Conservation (phyloP, 2,888 invertebrate species). For the Drosophila meridionalis region DNA sequence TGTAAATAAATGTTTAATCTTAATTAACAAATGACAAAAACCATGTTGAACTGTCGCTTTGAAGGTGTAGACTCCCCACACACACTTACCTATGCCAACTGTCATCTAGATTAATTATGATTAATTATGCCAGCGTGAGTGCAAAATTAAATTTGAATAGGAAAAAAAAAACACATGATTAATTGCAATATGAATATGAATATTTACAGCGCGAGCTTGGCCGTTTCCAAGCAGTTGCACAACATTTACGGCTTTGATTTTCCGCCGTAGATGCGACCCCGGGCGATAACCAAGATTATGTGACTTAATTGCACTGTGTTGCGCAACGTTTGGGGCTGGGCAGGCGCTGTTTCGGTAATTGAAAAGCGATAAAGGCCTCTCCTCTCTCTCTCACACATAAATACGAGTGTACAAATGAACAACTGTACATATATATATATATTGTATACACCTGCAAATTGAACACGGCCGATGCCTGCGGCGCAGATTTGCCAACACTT, state of each 20-base stretch:
- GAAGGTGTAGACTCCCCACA: slow-evolving; percentile 5
- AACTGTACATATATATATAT: background rate
- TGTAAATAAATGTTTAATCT: slow-evolving; percentile 76
- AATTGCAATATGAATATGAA: slow-evolving; percentile 55
- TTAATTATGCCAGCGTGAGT: slow-evolving; percentile 51
- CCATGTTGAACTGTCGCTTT: slow-evolving; percentile 31
- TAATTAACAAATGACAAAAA: slow-evolving; percentile 50
- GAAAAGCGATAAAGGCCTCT: slow-evolving; percentile 66
- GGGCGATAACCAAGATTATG: slow-evolving; percentile 54
- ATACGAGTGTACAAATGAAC: background rate
- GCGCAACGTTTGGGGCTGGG: background rate
- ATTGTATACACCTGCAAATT: slow-evolving; percentile 15
- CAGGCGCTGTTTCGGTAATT: slow-evolving; percentile 52
- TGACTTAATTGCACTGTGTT: slow-evolving; percentile 61
- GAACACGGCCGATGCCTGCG: slow-evolving; percentile 25
- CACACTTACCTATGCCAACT: slow-evolving; percentile 33
- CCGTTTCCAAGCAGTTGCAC: slow-evolving; percentile 33
- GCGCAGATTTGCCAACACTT: slow-evolving; percentile 21
- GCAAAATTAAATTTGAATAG: slow-evolving; percentile 58
- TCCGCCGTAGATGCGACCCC: slow-evolving; percentile 31
- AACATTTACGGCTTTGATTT: slow-evolving; percentile 53
- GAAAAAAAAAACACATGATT: slow-evolving; percentile 47
- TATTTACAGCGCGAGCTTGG: background rate
- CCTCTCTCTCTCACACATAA: no score
- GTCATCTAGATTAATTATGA: slow-evolving; percentile 71